A percentile compares a stretch with the other conserved stretches of the same genome.
Conservation (phyloP, 2,888 invertebrate genomes). For the Pseudococcus viburni region DNA sequence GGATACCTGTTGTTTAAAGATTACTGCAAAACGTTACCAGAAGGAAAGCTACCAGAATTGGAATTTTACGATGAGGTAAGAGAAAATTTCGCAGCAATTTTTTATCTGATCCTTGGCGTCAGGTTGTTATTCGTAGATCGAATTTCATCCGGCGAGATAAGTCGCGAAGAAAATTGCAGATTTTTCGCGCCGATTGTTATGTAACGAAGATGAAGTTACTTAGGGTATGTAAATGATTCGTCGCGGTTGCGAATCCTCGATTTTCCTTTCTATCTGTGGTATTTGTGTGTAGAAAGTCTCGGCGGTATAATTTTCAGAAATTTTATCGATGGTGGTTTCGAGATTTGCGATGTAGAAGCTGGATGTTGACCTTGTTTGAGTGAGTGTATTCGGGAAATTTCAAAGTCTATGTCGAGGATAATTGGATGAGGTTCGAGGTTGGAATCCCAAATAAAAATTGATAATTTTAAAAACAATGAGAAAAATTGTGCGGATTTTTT, state of each 20-base stretch:
- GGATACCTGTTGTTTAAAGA: conserved; percentile 99
- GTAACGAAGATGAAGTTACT: not conserved
- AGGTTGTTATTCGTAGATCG: not conserved
- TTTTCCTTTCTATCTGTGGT: not conserved
- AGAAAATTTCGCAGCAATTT: conserved; percentile 64
- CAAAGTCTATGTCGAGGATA: too few relatives aligned
- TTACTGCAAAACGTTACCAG: conserved; percentile 96
- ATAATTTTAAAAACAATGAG: too few relatives aligned
- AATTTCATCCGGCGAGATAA: not conserved
- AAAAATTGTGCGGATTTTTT: too few relatives aligned
- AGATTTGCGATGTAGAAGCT: too few relatives aligned
- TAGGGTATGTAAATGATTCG: not conserved
- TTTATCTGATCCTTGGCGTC: not conserved
- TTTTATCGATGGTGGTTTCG: too few relatives aligned
- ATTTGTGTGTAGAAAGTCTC: too few relatives aligned
- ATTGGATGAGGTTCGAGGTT: not conserved
- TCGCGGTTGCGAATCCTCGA: not conserved
- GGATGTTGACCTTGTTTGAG: too few relatives aligned
- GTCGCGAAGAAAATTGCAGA: not conserved
- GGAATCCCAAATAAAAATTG: too few relatives aligned
- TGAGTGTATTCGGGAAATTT: too few relatives aligned
- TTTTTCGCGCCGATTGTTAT: not conserved
- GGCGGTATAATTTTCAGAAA: too few relatives aligned
- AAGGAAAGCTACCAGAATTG: conserved; percentile 97
- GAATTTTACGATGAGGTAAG: conserved; percentile 99